Evolutionary conservation across 64 coral and sea anemone species (phyloP).

Genomic region (Montipora efflorescens): DNA sequence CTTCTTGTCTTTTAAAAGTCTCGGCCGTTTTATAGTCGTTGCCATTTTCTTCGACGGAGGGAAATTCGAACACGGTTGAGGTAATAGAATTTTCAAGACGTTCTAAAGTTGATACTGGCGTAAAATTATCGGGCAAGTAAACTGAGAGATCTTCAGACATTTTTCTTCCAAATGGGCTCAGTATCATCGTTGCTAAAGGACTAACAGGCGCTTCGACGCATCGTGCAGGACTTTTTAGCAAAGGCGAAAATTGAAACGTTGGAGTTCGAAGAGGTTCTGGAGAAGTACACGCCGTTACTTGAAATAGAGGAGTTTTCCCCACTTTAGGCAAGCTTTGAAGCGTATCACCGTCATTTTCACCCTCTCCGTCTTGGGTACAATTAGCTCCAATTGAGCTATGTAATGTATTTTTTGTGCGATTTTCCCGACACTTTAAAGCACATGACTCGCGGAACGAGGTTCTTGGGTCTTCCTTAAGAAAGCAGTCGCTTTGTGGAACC

Average conservation of each 20-base stretch:
- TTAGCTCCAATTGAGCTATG: background rate
- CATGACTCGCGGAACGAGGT: background rate
- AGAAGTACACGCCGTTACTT: background rate
- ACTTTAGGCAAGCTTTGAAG: background rate
- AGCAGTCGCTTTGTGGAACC: background rate
- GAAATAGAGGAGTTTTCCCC: background rate
- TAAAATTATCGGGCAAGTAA: constrained; percentile 48
- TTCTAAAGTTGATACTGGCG: constrained; percentile 23
- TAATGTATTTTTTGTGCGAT: background rate
- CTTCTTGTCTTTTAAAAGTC: background rate
- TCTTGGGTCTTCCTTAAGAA: background rate
- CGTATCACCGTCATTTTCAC: background rate
- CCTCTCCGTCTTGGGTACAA: background rate
- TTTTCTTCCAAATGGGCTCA: constrained; percentile 25
- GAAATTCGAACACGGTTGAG: constrained; percentile 27
- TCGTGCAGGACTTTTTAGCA: constrained; percentile 3
- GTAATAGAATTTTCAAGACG: constrained; percentile 2
- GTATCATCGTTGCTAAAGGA: constrained; percentile 13
- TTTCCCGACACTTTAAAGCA: background rate
- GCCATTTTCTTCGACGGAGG: background rate
- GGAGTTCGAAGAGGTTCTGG: constrained; percentile 32
- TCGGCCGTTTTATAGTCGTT: background rate
- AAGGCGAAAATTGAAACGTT: constrained; percentile 37
- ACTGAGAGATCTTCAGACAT: constrained; percentile 35
- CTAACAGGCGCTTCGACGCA: background rate